Evolutionary conservation across 2,888 invertebrate species (phyloP), one percentile per base, ranked within the genome.

Genomic region (Meghimatium bilineatum): DNA sequence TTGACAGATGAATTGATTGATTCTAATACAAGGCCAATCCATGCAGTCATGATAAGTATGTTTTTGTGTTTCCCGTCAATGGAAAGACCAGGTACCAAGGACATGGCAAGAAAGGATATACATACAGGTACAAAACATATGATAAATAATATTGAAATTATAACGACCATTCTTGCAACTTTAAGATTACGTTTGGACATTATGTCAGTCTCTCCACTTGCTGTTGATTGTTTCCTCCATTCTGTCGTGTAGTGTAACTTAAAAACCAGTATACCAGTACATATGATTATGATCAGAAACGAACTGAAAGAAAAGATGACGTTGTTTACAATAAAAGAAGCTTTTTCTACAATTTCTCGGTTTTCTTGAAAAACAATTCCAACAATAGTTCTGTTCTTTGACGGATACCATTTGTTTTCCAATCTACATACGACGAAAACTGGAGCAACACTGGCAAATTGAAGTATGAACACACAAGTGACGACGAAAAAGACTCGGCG

Each of bases 1-100:
- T 69, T 69, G 5, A 20, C 29, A 5, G 79, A 36, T 23, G 67
- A 79, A n/a, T 79, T 79, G n/a, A 49, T 38, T 12, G 79, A 63
- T 38, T 67, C 79, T 32, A 79, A 38, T 17, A 67, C 1, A 10
- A 14, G 23, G 1, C 29, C 17, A 2, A 67, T 8, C 12, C 60
- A 26, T 5, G 26, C 20, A 1, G n/a, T 26, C 17, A 79, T n/a
- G 2, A 67, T 36, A 67, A 79, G 36, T 38, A 66, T 29, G 36
- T 79, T 66, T 44, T 29, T n/a, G 38, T 67, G 60, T 32, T 49
- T 20, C 8, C 79, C 67, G 17, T 38, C n/a, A 26, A 66, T 23
- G 23, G 44, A 36, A n/a, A 66, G 32, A 26, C 60, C n/a, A 0
- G 79, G 79, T 29, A 34, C 44, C 17, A 79, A 3, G 0, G 60